A percentile compares a stretch with the other conserved stretches of the same genome.
Evolutionary conservation across 35 echinoderm and acorn worm species (phyloP).

Genomic region (Apostichopus californicus): DNA sequence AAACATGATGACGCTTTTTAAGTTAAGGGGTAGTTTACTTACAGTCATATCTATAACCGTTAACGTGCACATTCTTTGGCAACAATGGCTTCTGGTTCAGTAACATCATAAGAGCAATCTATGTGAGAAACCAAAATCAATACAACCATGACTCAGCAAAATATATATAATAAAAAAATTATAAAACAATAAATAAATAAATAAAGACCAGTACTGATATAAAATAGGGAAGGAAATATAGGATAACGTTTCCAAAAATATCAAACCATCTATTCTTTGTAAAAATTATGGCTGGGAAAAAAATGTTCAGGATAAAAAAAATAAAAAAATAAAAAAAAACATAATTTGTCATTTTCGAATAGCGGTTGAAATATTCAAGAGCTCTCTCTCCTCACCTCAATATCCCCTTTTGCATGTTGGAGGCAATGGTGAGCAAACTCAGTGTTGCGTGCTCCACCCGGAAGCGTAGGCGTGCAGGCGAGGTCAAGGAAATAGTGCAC

Average conservation of each 20-base stretch:
- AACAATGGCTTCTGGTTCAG: constrained; percentile 67
- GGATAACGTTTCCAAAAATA: too few relatives aligned
- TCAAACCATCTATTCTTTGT: too few relatives aligned
- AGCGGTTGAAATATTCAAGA: background rate
- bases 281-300: background rate
- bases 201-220: too few relatives aligned
- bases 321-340: too few relatives aligned
- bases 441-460: constrained; percentile 80
- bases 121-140: constrained; percentile 19
- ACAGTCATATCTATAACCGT: constrained; percentile 95
- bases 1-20: too few relatives aligned
- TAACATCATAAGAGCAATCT: constrained; percentile 90
- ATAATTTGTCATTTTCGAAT: too few relatives aligned
- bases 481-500: constrained; percentile 90
- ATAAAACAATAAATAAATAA: too few relatives aligned
- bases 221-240: too few relatives aligned
- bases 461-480: constrained; percentile 75
- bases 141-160: background rate
- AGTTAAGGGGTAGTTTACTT: constrained; percentile 49
- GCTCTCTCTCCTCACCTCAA: constrained; percentile 68
- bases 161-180: too few relatives aligned
- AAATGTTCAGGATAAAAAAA: background rate
- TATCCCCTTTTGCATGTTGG: constrained; percentile 79
- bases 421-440: constrained; percentile 97
- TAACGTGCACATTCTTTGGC: constrained; percentile 60